Percentiles rank a stretch among this genome's conserved stretches.
Evolutionary conservation across 1,140 invertebrate genomes (phyloP).

Genomic region (Drosophila yakuba): DNA sequence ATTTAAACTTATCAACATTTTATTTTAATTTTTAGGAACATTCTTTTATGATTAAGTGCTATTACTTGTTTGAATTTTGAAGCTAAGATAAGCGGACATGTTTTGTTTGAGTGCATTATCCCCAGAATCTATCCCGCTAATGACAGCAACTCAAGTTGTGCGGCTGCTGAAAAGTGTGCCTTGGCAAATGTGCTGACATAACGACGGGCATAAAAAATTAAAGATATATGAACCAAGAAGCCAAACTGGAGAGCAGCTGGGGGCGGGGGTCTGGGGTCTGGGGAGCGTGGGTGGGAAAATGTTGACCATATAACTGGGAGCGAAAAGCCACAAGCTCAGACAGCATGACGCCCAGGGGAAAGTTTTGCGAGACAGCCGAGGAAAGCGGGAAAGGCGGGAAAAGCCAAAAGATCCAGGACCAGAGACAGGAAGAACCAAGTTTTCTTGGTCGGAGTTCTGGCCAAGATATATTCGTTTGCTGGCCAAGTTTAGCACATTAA

Average conservation of each 20-base stretch:
- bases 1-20: too few species aligned
- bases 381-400: conserved; percentile 32
- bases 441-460: conserved; percentile 27
- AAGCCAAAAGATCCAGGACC: conserved; percentile 31
- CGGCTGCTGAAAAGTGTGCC: conserved; percentile 69
- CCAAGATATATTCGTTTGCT: conserved; percentile 62
- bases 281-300: conserved; percentile 7
- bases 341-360: conserved; percentile 73
- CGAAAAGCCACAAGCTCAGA: conserved; percentile 51
- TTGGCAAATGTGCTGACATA: conserved; percentile 72
- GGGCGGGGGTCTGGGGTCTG: too few species aligned
- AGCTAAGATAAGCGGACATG: too few species aligned
- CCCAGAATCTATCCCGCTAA: conserved; percentile 55
- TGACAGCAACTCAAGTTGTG: conserved; percentile 58
- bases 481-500: conserved; percentile 61
- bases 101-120: conserved; percentile 7
- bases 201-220: conserved; percentile 66
- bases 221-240: conserved; percentile 71
- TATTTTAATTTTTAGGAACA: too few species aligned
- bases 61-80: too few species aligned
- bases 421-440: conserved; percentile 47
- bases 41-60: too few species aligned
- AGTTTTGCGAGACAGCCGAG: conserved; percentile 51
- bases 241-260: conserved; percentile 3
- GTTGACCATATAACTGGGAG: conserved; percentile 60